Conservation (phyloP, 2,888 invertebrate genomes). For the Coleophora deauratella region DNA sequence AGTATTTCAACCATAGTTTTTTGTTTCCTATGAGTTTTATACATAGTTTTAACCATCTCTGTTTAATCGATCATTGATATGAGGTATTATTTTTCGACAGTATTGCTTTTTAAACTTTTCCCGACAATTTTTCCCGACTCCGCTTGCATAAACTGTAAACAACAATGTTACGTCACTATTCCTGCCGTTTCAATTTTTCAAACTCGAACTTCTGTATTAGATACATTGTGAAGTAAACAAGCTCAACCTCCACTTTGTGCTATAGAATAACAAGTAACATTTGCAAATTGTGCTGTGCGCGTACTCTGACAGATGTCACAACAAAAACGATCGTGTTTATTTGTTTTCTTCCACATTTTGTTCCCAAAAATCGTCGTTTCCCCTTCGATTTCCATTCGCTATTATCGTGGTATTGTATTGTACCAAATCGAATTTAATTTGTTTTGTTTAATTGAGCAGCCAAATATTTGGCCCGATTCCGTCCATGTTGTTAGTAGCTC, state of each 20-base stretch:
- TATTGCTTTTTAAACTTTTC: no score
- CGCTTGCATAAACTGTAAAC: constrained; percentile 5
- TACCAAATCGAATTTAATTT: constrained; percentile 49
- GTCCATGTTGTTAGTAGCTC: constrained; percentile 57
- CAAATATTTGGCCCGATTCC: constrained; percentile 58
- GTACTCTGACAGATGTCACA: constrained; percentile 49
- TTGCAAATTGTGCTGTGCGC: constrained; percentile 22
- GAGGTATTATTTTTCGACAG: no score
- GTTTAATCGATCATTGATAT: no score
- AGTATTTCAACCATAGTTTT: constrained; percentile 6
- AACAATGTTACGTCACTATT: constrained; percentile 4
- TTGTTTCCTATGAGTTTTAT: constrained; percentile 3
- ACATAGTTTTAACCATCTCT: no score
- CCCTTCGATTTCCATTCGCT: constrained; percentile 17
- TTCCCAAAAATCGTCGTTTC: no score
- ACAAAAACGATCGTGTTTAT: constrained; percentile 30
- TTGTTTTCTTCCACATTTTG: constrained; percentile 30
- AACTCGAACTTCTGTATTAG: constrained; percentile 8
- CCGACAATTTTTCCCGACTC: no score
- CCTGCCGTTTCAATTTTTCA: constrained; percentile 12
- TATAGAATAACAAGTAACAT: constrained; percentile 9
- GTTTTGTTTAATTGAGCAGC: constrained; percentile 61
- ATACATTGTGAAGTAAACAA: background rate
- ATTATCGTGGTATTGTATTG: constrained; percentile 19
- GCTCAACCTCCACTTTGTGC: constrained; percentile 8